Conservation (phyloP, 2,888 invertebrate species). For the Drosophila parthenogenetica region DNA sequence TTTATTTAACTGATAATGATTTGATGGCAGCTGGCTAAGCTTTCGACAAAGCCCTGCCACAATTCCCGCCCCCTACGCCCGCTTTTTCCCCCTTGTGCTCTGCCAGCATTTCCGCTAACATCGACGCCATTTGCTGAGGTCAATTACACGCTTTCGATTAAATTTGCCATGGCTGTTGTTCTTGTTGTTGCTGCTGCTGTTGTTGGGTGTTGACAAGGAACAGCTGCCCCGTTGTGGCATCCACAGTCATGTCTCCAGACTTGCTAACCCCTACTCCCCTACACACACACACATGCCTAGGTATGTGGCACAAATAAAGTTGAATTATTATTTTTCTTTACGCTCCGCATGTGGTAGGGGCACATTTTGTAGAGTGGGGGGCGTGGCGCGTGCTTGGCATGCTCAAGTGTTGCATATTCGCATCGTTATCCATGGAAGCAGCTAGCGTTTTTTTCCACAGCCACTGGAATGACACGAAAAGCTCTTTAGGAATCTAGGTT, state of each 20-base stretch:
- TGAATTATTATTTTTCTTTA: slow-evolving; percentile 79
- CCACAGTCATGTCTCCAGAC: slow-evolving; percentile 38
- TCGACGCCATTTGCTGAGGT: slow-evolving; percentile 75
- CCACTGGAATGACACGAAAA: slow-evolving; percentile 57
- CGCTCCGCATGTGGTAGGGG: slow-evolving; percentile 38
- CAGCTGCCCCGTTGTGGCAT: slow-evolving; percentile 61
- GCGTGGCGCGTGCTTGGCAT: slow-evolving; percentile 72
- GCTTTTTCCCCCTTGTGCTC: not conserved
- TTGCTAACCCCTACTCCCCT: not conserved
- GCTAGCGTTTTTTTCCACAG: slow-evolving; percentile 8
- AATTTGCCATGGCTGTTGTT: slow-evolving; percentile 69
- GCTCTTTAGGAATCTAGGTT: slow-evolving; percentile 63
- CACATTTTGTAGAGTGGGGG: slow-evolving; percentile 18
- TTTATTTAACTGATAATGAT: slow-evolving; percentile 79
- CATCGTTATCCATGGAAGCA: slow-evolving; percentile 67
- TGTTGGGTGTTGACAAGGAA: slow-evolving; percentile 72
- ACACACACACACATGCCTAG: slow-evolving; percentile 47
- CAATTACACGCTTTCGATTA: slow-evolving; percentile 79
- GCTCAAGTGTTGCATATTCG: slow-evolving; percentile 74
- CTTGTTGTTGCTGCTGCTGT: slow-evolving; percentile 19
- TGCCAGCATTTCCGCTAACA: slow-evolving; percentile 35
- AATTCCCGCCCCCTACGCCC: slow-evolving; percentile 3
- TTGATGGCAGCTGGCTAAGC: slow-evolving; percentile 79
- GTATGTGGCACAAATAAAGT: slow-evolving; percentile 79
- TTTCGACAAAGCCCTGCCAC: slow-evolving; percentile 72